These are phyloP conservation scores for Mus pahari DNA, from an alignment of 2,113 vertebrate species.

Conservation along the genomic window DNA sequence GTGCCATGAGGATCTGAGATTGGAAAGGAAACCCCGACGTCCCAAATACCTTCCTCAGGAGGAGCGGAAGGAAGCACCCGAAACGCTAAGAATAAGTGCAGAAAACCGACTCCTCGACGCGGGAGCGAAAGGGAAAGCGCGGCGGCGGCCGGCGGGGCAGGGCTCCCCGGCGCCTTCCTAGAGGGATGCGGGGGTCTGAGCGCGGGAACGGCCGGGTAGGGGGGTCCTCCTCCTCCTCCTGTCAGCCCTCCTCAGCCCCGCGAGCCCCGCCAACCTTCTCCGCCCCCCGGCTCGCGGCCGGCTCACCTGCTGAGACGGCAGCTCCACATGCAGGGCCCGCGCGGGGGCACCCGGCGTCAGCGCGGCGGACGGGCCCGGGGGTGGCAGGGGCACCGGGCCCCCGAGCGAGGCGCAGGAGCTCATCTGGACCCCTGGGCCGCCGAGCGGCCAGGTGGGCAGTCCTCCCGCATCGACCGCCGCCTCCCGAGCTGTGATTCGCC, in stretches of 20 bases:
- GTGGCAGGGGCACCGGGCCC: constrained; percentile 81
- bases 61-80: background rate
- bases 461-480: constrained; percentile 74
- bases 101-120: background rate
- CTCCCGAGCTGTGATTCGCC: background rate
- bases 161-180: background rate
- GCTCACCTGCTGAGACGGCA: constrained; percentile 96
- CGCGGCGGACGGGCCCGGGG: constrained; percentile 73
- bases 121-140: background rate
- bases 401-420: constrained; percentile 88
- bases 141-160: background rate
- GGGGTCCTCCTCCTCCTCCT: background rate
- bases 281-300: background rate
- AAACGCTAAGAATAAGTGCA: background rate
- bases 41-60: constrained; percentile 17
- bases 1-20: background rate
- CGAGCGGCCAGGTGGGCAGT: constrained; percentile 61
- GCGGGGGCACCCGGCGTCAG: constrained; percentile 84
- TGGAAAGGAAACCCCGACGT: constrained; percentile 13
- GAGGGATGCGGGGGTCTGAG: constrained; percentile 23
- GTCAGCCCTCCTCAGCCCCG: background rate
- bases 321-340: constrained; percentile 94
- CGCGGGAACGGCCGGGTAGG: constrained; percentile 47
- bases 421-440: constrained; percentile 89
- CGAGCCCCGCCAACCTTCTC: background rate